Evolutionary conservation across 2,113 vertebrate genomes (phyloP).

Genomic region (Piprites chloris): DNA sequence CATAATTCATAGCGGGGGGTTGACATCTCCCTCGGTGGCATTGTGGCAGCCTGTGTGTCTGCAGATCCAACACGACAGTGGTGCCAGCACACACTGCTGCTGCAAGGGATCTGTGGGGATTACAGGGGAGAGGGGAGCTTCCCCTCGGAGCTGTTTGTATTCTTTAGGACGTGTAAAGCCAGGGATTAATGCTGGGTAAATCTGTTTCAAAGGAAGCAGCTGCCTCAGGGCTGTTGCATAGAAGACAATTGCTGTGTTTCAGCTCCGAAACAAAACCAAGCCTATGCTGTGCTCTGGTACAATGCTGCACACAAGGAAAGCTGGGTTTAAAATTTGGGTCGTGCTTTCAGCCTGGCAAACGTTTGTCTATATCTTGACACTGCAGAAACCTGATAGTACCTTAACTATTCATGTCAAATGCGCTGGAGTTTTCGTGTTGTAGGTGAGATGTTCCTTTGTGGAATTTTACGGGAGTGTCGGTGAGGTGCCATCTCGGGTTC

Average conservation of each 20-base stretch:
- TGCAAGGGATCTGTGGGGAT: background rate
- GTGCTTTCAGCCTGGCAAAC: background rate
- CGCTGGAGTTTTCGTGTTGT: background rate
- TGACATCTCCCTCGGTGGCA: background rate
- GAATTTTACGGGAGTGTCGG: background rate
- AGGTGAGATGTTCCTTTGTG: background rate
- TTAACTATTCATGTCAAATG: background rate
- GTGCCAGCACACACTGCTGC: background rate
- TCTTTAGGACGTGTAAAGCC: background rate
- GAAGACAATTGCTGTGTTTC: background rate
- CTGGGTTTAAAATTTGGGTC: background rate
- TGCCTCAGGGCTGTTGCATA: background rate
- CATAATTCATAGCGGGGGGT: background rate
- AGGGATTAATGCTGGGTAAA: background rate
- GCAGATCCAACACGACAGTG: background rate
- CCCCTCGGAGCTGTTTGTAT: background rate
- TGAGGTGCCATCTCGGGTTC: background rate
- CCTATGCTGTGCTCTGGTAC: background rate
- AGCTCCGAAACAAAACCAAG: background rate
- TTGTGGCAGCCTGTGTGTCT: background rate
- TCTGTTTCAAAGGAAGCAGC: conserved; percentile 26
- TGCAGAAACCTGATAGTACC: background rate
- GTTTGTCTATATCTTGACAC: background rate
- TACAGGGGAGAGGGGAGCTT: background rate
- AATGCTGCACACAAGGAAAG: background rate